A percentile compares a stretch with the other conserved stretches of the same genome.
These are phyloP conservation scores for Coreius guichenoti DNA, from an alignment of 2,797 vertebrate species.

Conservation along the genomic window DNA sequence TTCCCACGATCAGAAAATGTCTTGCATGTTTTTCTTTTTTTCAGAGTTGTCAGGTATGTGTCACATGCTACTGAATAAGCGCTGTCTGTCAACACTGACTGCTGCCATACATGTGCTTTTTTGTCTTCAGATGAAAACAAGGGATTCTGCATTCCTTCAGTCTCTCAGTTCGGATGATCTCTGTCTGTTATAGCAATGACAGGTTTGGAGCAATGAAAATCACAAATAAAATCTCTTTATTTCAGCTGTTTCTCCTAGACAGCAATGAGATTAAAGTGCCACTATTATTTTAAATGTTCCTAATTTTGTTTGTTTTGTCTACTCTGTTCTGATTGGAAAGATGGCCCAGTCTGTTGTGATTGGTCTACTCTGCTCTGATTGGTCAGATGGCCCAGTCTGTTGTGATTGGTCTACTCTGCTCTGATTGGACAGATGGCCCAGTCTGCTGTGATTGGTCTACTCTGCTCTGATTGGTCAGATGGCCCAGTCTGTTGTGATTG, in stretches of 20 bases:
- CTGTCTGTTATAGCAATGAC: not conserved
- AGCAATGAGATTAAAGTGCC: not conserved
- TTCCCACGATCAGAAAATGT: slow-evolving; percentile 36
- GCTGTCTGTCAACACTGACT: too few relatives aligned
- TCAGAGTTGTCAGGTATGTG: slow-evolving; percentile 10
- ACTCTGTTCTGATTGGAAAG: too few relatives aligned
- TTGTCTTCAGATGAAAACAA: not conserved
- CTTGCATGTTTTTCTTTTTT: not conserved
- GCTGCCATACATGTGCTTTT: not conserved
- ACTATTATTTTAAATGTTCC: too few relatives aligned
- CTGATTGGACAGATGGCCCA: too few relatives aligned
- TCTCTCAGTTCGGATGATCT: not conserved
- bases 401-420: too few relatives aligned
- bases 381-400: too few relatives aligned
- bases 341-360: too few relatives aligned
- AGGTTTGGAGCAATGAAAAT: not conserved
- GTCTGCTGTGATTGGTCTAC: too few relatives aligned
- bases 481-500: too few relatives aligned
- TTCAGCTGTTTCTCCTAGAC: not conserved
- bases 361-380: too few relatives aligned
- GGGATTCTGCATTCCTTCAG: slow-evolving; percentile 17
- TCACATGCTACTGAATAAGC: not conserved
- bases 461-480: too few relatives aligned
- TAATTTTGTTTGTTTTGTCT: too few relatives aligned
- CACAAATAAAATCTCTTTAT: not conserved